phyloP scores from a whole-genome alignment of 2,888 invertebrate species.

The Gisinianus flammeolus region DNA sequence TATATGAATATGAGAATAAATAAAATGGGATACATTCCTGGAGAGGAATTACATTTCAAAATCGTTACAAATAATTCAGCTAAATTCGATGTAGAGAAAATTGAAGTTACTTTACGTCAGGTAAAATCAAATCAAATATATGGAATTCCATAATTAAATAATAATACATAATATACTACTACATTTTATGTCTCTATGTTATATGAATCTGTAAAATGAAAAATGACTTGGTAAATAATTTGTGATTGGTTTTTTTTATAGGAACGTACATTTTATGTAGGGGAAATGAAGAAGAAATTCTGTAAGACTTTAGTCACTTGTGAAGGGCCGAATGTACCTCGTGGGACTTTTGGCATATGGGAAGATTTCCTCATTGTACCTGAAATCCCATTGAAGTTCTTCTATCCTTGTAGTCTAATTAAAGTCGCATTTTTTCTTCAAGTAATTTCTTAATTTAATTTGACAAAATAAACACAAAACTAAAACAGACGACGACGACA shows the following conservation, averaged over 20 bases:
- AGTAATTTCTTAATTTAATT: constrained; percentile 3
- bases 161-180: background rate
- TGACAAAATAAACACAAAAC: background rate
- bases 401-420: constrained; percentile 33
- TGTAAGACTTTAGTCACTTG: constrained; percentile 23
- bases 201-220: too few relatives aligned
- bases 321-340: constrained; percentile 28
- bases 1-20: constrained; percentile 25
- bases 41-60: constrained; percentile 32
- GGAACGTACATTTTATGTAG: constrained; percentile 34
- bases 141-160: background rate
- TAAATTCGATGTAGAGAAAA: constrained; percentile 33
- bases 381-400: constrained; percentile 30
- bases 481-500: background rate
- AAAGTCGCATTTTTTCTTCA: constrained; percentile 30
- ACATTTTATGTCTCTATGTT: too few relatives aligned
- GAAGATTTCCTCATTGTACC: constrained; percentile 34
- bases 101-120: constrained; percentile 25
- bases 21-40: constrained; percentile 35
- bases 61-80: constrained; percentile 30
- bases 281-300: constrained; percentile 33
- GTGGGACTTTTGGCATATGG: constrained; percentile 17
- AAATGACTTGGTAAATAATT: background rate
- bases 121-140: background rate
- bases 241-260: background rate